Base-by-base conservation (phyloP, 2,113 vertebrate species). In the Peucedramus taeniatus region DNA sequence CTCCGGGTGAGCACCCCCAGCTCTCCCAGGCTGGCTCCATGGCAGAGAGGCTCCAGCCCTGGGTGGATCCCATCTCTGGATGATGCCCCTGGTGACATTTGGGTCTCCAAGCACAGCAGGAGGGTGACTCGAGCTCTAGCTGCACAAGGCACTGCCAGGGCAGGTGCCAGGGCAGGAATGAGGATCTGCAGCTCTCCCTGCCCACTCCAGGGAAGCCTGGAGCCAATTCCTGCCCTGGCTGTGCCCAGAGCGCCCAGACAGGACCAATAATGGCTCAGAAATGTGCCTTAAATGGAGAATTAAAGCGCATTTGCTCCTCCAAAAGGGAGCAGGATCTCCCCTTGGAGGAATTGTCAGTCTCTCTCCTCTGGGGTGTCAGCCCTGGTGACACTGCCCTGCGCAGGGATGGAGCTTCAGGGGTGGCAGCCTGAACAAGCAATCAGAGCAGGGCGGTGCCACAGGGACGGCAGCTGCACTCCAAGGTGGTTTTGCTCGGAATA, bases 371-470 rank as follows among this genome's bases (percentile, higher is more conserved):
- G 44, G 40, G 18, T 45, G 26, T 11, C 66, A 49, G 13, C 45
- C 24, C 51, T 33, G 83, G n/a, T 68, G 68, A 13, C 53, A 31
- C 44, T 16, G 22, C 31, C 18, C 39, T 31, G 31, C 2, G 1
- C 10, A 19, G 26, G 20, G 81, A 3, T 45, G 79, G n/a, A 63
- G 20, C 44, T 21, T 2, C 28, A n/a, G 68, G 53, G 76, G 11
- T 6, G 12, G 40, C 63, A 47, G 65, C 47, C 53, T 18, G 63
- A 40, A 20, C 40, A 17, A 27, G 45, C 45, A 50, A 56, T 37
- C 42, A 4, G 2, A 11, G 18, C 0, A 0, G 16, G 22, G 27
- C 18, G 16, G 17, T 5, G 3, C 35, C 1, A 0, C 28, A 10
- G 78, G 17, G 54, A 10, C 0, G 7, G 15, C 22, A 54, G 8